Percentiles rank a stretch among this genome's conserved stretches.
phyloP scores from a whole-genome alignment of 2,888 invertebrate species.

The Caenorhabditis drosophilae region DNA sequence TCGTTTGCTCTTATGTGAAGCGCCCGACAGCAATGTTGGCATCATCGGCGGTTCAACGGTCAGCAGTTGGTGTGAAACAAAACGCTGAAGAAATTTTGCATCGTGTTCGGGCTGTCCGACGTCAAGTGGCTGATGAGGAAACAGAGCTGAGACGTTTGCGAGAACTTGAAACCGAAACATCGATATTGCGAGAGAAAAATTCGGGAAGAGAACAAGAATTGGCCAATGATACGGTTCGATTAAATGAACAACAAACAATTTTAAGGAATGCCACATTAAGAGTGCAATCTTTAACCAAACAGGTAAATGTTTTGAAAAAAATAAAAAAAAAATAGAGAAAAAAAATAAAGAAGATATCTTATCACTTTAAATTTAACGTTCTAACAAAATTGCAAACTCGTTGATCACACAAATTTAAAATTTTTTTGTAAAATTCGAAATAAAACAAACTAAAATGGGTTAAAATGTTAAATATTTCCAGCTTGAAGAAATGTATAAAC shows the following conservation, averaged over 20 bases:
- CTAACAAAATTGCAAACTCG: not conserved
- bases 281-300: constrained; percentile 86
- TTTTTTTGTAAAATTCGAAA: not conserved
- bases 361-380: not conserved
- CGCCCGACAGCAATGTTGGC: too few relatives aligned
- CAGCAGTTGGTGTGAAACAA: constrained; percentile 6
- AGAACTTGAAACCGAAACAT: constrained; percentile 48
- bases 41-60: not conserved
- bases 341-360: too few relatives aligned
- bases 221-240: constrained; percentile 21
- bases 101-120: constrained; percentile 38
- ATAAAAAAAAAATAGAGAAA: not conserved
- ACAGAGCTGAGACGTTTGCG: constrained; percentile 47
- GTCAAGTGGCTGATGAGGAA: constrained; percentile 62
- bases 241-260: constrained; percentile 39
- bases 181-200: constrained; percentile 36
- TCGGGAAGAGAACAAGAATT: constrained; percentile 34
- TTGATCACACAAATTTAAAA: not conserved
- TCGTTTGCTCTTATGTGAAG: too few relatives aligned
- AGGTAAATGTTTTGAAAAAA: constrained; percentile 32
- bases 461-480: constrained; percentile 75
- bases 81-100: constrained; percentile 29
- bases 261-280: constrained; percentile 88
- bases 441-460: not conserved
- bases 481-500: constrained; percentile 83